Evolutionary conservation across 1,140 invertebrate genomes (phyloP), one percentile per base, ranked within the genome.

Genomic region (Teleogryllus occipitalis): DNA sequence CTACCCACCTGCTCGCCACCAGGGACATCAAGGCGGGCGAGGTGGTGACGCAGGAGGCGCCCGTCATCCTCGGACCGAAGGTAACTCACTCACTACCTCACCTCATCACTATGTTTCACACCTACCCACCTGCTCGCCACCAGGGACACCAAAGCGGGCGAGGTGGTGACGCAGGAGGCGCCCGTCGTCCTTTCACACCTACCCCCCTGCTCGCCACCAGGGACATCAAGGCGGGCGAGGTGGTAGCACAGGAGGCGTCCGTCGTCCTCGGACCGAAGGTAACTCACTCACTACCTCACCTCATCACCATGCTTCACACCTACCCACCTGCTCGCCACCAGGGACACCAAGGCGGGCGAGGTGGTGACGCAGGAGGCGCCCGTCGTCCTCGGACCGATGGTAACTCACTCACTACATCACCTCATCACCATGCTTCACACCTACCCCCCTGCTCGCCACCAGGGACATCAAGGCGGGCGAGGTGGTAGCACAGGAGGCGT

Each of bases 81-180:
- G 86, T 65, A 65, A 65, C 2, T 65, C 18, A 18, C 54, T 2
- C 54, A 65, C 10, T 2, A 18, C 18, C 54, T 7, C 54, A 10
- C 10, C 54, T 8, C 49, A 54, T n/a, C n/a, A n/a, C n/a, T n/a
- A n/a, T n/a, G n/a, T n/a, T n/a, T n/a, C n/a, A n/a, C n/a, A n/a
- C n/a, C n/a, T n/a, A n/a, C n/a, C n/a, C 90, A 94, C 84, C 87
- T 96, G 80, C 88, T 93, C 54, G 93, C 95, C 0, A 91, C 89
- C 0, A 88, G 92, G 80, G 90, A 92, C 80, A 91, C 97, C 7
- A 89, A 91, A 81, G 85, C 89, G 22, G 94, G 94, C 6, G 94
- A 96, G 84, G 87, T 96, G 6, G 89, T 93, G 75, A 82, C 92
- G 1, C 86, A 87, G 8, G 91, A 92, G 74, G 84, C 87, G 48